Conservation (phyloP, 2,888 invertebrate species). For the Conistra vaccinii region DNA sequence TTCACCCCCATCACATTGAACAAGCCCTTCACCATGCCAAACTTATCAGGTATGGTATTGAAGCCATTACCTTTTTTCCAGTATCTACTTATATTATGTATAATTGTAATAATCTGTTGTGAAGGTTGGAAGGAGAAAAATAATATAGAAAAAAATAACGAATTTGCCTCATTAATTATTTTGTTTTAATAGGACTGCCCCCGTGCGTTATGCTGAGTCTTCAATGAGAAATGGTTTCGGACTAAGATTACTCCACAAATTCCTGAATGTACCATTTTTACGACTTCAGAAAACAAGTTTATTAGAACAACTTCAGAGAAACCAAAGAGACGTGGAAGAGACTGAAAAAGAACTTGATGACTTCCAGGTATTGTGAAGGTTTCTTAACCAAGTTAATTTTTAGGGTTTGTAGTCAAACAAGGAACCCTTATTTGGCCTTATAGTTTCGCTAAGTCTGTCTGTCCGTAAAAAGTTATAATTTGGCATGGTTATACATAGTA, state of each 20-base stretch:
- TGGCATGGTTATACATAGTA: too few relatives aligned
- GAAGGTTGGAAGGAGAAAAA: background rate
- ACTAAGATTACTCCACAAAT: conserved; percentile 97
- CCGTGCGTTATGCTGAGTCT: conserved; percentile 96
- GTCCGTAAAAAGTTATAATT: too few relatives aligned
- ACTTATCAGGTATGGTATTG: conserved; percentile 77
- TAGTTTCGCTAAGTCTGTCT: too few relatives aligned
- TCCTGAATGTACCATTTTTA: conserved; percentile 98
- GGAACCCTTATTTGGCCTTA: background rate
- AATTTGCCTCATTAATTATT: background rate
- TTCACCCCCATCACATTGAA: conserved; percentile 90
- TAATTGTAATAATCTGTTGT: background rate
- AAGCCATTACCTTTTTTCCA: background rate
- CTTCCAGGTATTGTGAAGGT: conserved; percentile 89
- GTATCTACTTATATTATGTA: background rate
- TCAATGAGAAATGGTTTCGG: conserved; percentile 99
- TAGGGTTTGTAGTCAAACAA: background rate
- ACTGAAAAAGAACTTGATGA: conserved; percentile 94
- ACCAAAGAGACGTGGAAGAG: conserved; percentile 94
- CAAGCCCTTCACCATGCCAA: conserved; percentile 85
- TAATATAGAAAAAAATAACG: too few relatives aligned
- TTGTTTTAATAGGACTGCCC: conserved; percentile 86
- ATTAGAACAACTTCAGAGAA: conserved; percentile 95
- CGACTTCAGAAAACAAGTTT: conserved; percentile 96
- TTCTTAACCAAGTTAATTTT: background rate